Evolutionary conservation across 2,888 invertebrate genomes (phyloP).

Genomic region (Gonocerus acuteangulatus): DNA sequence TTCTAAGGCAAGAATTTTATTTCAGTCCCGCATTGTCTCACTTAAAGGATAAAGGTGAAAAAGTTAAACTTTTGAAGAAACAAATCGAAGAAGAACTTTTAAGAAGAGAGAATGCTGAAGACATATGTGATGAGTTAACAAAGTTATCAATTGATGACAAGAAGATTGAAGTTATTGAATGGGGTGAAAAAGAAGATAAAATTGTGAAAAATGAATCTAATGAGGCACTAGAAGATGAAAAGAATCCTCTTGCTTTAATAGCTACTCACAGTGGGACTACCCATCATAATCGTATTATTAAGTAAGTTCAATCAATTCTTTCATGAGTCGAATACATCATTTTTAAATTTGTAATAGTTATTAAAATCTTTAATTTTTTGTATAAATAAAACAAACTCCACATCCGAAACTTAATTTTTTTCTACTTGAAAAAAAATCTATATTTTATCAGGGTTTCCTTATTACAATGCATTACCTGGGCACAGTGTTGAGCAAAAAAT

Average conservation of each 20-base stretch:
- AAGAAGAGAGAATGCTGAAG: slow-evolving; percentile 48
- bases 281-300: slow-evolving; percentile 34
- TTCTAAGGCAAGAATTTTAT: too few relatives aligned
- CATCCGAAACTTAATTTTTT: too few relatives aligned
- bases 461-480: too few relatives aligned
- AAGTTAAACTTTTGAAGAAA: slow-evolving; percentile 48
- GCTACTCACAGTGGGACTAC: slow-evolving; percentile 46
- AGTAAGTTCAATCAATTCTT: slow-evolving; percentile 29
- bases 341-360: not conserved
- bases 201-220: slow-evolving; percentile 39
- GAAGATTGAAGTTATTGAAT: slow-evolving; percentile 51
- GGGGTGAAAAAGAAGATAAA: slow-evolving; percentile 48
- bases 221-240: slow-evolving; percentile 49
- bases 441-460: too few relatives aligned
- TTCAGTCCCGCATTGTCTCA: slow-evolving; percentile 50
- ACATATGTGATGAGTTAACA: slow-evolving; percentile 48
- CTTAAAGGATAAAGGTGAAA: slow-evolving; percentile 54
- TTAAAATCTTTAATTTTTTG: too few relatives aligned
- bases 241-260: slow-evolving; percentile 53
- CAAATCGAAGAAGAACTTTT: slow-evolving; percentile 49
- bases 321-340: not conserved
- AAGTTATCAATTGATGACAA: slow-evolving; percentile 49
- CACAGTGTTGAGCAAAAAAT: too few relatives aligned
- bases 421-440: too few relatives aligned
- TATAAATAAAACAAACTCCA: too few relatives aligned